Conservation (phyloP, 2,797 vertebrate genomes). For the Trematocara caparti region DNA sequence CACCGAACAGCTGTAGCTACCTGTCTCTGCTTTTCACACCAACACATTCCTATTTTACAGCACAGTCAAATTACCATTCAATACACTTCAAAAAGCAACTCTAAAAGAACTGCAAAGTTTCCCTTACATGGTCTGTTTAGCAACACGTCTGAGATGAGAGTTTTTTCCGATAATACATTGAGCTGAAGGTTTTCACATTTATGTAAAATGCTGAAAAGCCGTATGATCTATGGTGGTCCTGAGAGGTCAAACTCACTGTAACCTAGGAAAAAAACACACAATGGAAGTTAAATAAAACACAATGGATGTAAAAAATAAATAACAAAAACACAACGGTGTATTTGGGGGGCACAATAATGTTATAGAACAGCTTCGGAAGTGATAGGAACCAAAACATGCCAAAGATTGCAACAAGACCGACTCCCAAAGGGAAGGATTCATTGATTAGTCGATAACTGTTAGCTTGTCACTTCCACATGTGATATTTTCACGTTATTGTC, state of each 20-base stretch:
- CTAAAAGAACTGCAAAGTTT: background rate
- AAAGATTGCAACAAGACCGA: rapidly evolving
- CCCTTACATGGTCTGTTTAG: background rate
- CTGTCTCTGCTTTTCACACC: slow-evolving; percentile 5
- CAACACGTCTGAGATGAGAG: background rate
- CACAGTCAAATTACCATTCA: rapidly evolving
- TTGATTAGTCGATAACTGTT: background rate
- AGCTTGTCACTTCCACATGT: background rate
- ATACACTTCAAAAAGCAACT: background rate
- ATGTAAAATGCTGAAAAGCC: background rate
- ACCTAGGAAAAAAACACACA: background rate
- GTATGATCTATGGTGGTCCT: background rate
- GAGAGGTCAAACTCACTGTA: background rate
- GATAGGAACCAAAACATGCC: background rate
- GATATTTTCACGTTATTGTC: background rate
- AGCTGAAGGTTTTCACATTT: background rate
- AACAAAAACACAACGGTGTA: background rate
- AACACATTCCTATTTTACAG: background rate
- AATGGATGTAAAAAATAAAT: background rate
- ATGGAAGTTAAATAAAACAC: background rate
- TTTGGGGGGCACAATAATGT: background rate
- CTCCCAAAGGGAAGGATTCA: background rate
- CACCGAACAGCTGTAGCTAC: slow-evolving; percentile 51
- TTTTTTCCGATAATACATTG: background rate
- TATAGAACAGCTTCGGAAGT: rapidly evolving